Evolutionary conservation across 2,888 invertebrate species (phyloP).

Genomic region (Aphidoletes aphidimyza): DNA sequence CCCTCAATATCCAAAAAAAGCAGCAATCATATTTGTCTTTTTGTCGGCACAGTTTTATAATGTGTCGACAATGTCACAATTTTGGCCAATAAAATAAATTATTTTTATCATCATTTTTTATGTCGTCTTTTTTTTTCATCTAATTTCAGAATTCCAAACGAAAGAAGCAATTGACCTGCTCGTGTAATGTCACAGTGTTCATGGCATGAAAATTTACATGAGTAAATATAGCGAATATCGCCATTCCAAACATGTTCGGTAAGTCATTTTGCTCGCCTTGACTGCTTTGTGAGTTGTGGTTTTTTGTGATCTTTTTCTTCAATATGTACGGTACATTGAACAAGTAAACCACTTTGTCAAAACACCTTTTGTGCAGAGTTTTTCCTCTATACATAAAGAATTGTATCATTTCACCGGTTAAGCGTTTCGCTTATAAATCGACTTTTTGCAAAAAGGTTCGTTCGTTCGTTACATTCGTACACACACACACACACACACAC

Average conservation of each 20-base stretch:
- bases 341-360: neutral
- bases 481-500: neutral
- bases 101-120: neutral
- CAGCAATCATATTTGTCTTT: too few relatives aligned
- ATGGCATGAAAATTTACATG: too few relatives aligned
- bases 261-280: neutral
- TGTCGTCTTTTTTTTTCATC: neutral
- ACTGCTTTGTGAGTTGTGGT: neutral
- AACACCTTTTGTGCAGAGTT: neutral
- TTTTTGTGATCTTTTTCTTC: neutral
- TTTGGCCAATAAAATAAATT: slow-evolving; percentile 1
- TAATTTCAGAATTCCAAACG: neutral
- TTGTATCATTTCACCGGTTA: slow-evolving; percentile 1
- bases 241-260: neutral
- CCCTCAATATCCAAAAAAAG: too few relatives aligned
- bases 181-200: neutral
- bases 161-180: neutral
- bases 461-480: neutral
- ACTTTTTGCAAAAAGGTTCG: neutral
- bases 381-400: neutral
- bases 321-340: neutral
- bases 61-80: neutral
- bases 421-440: slow-evolving; percentile 16
- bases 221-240: too few relatives aligned
- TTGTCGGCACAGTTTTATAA: too few relatives aligned